Evolutionary conservation across 2,113 vertebrate genomes (phyloP).

Genomic region (Alectura lathami): DNA sequence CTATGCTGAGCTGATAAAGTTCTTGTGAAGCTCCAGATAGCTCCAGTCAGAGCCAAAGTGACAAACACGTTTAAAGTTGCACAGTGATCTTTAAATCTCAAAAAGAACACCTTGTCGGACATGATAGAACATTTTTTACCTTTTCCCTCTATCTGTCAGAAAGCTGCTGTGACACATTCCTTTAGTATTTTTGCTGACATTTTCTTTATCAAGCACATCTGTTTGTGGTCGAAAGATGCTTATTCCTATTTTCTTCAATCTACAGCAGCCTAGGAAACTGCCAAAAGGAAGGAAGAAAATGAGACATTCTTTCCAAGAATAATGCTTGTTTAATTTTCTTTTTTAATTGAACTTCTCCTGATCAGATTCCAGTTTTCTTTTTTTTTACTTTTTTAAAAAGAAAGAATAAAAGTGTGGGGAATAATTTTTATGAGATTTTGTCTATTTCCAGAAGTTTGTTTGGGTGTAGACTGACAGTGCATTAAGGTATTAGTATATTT

Average conservation of each 20-base stretch:
- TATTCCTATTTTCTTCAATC: slow-evolving; percentile 82
- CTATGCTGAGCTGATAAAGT: slow-evolving; percentile 93
- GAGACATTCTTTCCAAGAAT: slow-evolving; percentile 76
- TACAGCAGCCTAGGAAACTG: slow-evolving; percentile 66
- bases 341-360: slow-evolving; percentile 15
- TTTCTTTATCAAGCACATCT: slow-evolving; percentile 98
- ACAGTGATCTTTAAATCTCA: slow-evolving; percentile 99
- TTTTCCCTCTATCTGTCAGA: slow-evolving; percentile 96
- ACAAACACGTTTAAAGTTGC: slow-evolving; percentile 99
- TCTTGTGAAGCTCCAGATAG: slow-evolving; percentile 98
- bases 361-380: background rate
- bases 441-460: background rate
- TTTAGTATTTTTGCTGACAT: slow-evolving; percentile 99
- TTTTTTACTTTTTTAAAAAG: background rate
- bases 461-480: background rate
- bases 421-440: background rate
- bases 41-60: slow-evolving; percentile 95
- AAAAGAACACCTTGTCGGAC: slow-evolving; percentile 99
- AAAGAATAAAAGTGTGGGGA: background rate
- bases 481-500: background rate
- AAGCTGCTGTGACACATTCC: slow-evolving; percentile 90
- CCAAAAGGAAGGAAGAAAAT: slow-evolving; percentile 69
- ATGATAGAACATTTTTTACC: slow-evolving; percentile 99
- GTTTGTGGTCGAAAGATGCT: slow-evolving; percentile 89
- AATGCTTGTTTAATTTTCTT: background rate